phyloP scores from a whole-genome alignment of 2,113 vertebrate species.

The Sinocyclocheilus anophthalmus region DNA sequence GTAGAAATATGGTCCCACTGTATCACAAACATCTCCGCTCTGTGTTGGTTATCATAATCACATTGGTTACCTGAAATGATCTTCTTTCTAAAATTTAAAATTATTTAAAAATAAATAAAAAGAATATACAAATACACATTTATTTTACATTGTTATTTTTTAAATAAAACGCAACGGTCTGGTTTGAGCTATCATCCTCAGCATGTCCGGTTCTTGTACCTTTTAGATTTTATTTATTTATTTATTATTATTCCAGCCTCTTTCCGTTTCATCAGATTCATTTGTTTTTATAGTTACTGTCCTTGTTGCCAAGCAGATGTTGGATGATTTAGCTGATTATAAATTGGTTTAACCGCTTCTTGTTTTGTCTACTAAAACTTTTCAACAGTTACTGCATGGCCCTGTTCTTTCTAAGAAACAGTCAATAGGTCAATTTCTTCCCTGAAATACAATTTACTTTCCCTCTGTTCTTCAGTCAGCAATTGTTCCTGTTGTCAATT shows the following conservation, averaged over 20 bases:
- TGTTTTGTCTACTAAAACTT: conserved; percentile 15
- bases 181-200: not conserved
- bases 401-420: not conserved
- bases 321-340: conserved; percentile 1
- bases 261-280: not conserved
- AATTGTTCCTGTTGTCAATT: conserved; percentile 34
- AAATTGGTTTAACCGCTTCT: conserved; percentile 6
- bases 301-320: not conserved
- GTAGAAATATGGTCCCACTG: not conserved
- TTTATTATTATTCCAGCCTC: not conserved
- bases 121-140: too few species aligned
- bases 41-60: not conserved
- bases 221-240: not conserved
- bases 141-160: not conserved
- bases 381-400: not conserved
- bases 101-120: too few species aligned
- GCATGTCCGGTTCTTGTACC: not conserved
- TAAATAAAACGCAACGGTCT: not conserved
- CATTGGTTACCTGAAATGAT: not conserved
- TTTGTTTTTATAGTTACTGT: conserved; percentile 25
- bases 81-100: too few species aligned
- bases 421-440: conserved; percentile 39
- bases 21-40: not conserved
- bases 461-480: conserved; percentile 32
- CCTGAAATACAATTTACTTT: conserved; percentile 25